Evolutionary conservation across 2,888 invertebrate species (phyloP).

Genomic region (Brachypalpus laphriformis): DNA sequence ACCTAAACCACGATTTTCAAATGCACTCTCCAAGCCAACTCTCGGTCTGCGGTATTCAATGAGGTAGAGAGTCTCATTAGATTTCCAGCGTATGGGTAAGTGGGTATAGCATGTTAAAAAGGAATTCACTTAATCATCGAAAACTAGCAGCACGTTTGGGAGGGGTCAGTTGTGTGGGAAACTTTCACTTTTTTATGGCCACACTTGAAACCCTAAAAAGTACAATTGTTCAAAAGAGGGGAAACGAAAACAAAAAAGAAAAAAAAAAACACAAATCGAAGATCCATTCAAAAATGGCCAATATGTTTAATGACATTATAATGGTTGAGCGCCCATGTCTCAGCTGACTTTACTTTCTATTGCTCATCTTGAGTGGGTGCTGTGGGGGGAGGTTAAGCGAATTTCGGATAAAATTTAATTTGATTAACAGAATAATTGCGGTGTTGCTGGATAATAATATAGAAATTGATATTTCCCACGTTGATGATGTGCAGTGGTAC

Average conservation of each 20-base stretch:
- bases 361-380: background rate
- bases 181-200: conserved; percentile 53
- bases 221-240: conserved; percentile 11
- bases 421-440: conserved; percentile 17
- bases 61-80: background rate
- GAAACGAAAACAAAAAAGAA: conserved; percentile 9
- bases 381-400: background rate
- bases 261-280: conserved; percentile 24
- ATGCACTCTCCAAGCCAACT: conserved; percentile 4
- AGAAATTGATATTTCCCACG: background rate
- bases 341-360: conserved; percentile 22
- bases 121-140: conserved; percentile 11
- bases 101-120: background rate
- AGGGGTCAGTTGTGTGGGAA: conserved; percentile 43
- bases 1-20: conserved; percentile 30
- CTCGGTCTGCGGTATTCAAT: background rate
- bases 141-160: conserved; percentile 12
- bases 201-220: conserved; percentile 9
- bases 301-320: conserved; percentile 24
- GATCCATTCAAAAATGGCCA: conserved; percentile 24
- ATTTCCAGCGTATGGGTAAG: background rate
- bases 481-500: conserved; percentile 7
- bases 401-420: conserved; percentile 30
- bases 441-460: conserved; percentile 20
- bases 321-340: background rate